Evolutionary conservation across 2,888 invertebrate species (phyloP).

Genomic region (Tinea semifulvella): DNA sequence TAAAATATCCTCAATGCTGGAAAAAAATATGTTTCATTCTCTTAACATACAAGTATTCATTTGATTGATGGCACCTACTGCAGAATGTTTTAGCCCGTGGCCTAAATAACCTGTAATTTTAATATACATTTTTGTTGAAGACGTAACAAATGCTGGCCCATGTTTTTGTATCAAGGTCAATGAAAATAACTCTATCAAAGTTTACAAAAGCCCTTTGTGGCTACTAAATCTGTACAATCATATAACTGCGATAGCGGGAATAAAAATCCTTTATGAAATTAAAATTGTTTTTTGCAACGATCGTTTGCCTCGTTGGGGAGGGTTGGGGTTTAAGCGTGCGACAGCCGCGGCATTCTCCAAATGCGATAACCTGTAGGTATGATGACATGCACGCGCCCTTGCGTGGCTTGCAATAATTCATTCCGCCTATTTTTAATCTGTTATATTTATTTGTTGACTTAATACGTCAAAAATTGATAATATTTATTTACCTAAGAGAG

Average conservation of each 20-base stretch:
- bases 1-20: too few relatives aligned
- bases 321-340: conserved; percentile 23
- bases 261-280: conserved; percentile 10
- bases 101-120: too few relatives aligned
- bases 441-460: too few relatives aligned
- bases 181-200: conserved; percentile 1
- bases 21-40: too few relatives aligned
- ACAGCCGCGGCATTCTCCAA: conserved; percentile 30
- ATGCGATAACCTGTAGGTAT: conserved; percentile 25
- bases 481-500: too few relatives aligned
- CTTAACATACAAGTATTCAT: too few relatives aligned
- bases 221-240: conserved; percentile 7
- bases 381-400: conserved; percentile 40
- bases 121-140: too few relatives aligned
- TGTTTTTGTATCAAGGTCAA: too few relatives aligned
- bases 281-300: conserved; percentile 9
- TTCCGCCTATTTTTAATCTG: background rate
- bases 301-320: conserved; percentile 22
- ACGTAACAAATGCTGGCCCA: too few relatives aligned
- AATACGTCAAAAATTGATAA: background rate
- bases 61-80: too few relatives aligned
- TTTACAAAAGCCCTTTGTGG: background rate
- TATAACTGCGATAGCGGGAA: conserved; percentile 7
- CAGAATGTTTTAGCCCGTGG: too few relatives aligned
- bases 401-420: conserved; percentile 23